Conservation (phyloP, 1,140 invertebrate genomes). For the Listronotus bonariensis region DNA sequence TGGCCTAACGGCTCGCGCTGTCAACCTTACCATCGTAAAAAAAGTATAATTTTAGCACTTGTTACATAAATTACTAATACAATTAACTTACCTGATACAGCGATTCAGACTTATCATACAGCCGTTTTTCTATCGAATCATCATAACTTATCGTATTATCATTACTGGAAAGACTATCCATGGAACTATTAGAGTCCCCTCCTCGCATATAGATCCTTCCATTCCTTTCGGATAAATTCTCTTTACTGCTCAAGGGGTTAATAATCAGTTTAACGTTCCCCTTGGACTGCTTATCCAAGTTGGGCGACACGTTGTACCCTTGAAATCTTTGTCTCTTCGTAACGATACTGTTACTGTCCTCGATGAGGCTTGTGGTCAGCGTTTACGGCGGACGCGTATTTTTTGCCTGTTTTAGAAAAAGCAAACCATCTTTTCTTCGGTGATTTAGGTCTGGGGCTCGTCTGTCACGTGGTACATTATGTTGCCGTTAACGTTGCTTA, state of each 20-base stretch:
- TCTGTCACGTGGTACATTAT: constrained; percentile 80
- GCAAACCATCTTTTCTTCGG: constrained; percentile 52
- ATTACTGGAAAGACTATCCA: constrained; percentile 51
- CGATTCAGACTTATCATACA: constrained; percentile 23
- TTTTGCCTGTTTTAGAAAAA: constrained; percentile 51
- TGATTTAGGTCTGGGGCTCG: constrained; percentile 48
- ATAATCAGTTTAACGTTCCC: constrained; percentile 59
- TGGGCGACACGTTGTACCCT: constrained; percentile 45
- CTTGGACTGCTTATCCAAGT: constrained; percentile 45
- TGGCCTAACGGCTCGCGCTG: too few species aligned
- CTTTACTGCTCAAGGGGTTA: constrained; percentile 59
- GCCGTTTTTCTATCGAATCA: constrained; percentile 39
- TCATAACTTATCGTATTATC: constrained; percentile 44
- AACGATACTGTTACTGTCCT: constrained; percentile 48
- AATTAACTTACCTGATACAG: constrained; percentile 13
- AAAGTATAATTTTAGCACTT: too few species aligned
- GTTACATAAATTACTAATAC: too few species aligned
- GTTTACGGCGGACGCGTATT: constrained; percentile 46
- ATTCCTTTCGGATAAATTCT: constrained; percentile 47
- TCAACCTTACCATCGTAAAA: too few species aligned
- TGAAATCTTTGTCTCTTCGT: constrained; percentile 54
- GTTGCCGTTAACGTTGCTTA: constrained; percentile 84
- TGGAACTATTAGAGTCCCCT: constrained; percentile 50
- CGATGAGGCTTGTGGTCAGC: constrained; percentile 51
- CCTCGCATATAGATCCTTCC: constrained; percentile 42